Percentiles rank a stretch among this genome's conserved stretches.
Conservation (phyloP, 1,140 invertebrate species). For the Globodera ellingtonae region DNA sequence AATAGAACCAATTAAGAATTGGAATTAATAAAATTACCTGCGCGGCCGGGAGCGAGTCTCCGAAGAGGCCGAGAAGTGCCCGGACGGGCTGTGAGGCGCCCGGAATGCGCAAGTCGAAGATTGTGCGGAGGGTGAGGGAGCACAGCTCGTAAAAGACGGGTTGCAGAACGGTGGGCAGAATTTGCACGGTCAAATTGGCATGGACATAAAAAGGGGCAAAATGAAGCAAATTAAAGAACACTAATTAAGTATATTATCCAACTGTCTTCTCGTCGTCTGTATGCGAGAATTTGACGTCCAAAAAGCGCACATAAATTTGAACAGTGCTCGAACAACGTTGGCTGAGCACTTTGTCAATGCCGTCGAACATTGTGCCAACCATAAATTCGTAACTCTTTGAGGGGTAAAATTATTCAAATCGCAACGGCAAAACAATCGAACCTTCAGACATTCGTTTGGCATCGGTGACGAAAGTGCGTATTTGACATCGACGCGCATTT, state of each 20-base stretch:
- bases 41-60: constrained; percentile 15
- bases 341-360: constrained; percentile 80
- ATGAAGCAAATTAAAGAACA: constrained; percentile 28
- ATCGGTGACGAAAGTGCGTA: constrained; percentile 87
- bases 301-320: constrained; percentile 77
- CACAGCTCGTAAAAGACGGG: constrained; percentile 89
- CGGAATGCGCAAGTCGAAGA: constrained; percentile 89
- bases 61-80: constrained; percentile 78
- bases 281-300: constrained; percentile 84
- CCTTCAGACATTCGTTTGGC: constrained; percentile 78
- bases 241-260: not conserved
- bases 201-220: constrained; percentile 56
- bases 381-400: constrained; percentile 77
- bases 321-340: constrained; percentile 84
- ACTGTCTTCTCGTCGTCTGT: constrained; percentile 42
- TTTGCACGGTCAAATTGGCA: constrained; percentile 83
- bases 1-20: too few species aligned
- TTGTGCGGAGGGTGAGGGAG: constrained; percentile 85
- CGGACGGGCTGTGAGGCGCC: constrained; percentile 87
- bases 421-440: not conserved
- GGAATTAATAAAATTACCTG: not conserved
- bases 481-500: constrained; percentile 82
- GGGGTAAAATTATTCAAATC: not conserved
- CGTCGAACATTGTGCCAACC: constrained; percentile 77
- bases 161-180: constrained; percentile 82